Percentiles rank a stretch among this genome's conserved stretches.
Conservation (phyloP, 2,797 vertebrate genomes). For the Spinus olivaceus region DNA sequence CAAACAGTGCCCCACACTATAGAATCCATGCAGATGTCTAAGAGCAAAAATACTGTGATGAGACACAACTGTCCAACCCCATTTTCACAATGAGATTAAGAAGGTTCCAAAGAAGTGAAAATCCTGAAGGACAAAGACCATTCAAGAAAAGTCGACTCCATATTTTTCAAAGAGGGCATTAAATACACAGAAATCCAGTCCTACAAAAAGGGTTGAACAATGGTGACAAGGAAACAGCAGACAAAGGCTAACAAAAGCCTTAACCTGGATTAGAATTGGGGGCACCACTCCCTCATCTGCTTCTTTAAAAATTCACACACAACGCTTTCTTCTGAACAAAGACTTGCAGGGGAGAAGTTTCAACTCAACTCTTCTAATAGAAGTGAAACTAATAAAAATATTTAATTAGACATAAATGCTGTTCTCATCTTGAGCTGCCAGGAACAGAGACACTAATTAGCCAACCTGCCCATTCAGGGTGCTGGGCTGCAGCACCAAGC, state of each 20-base stretch:
- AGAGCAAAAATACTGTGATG: background rate
- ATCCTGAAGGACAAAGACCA: background rate
- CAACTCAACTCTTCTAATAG: background rate
- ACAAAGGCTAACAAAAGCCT: background rate
- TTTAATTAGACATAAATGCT: background rate
- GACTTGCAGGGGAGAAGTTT: background rate
- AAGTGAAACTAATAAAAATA: background rate
- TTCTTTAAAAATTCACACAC: background rate
- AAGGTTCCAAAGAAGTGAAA: background rate
- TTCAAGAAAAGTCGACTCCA: accelerated
- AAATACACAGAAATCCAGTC: background rate
- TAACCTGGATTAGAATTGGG: background rate
- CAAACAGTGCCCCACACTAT: background rate
- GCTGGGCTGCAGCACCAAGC: background rate
- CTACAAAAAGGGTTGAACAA: background rate
- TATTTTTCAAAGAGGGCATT: background rate
- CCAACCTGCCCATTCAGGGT: background rate
- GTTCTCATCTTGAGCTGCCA: background rate
- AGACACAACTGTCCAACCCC: background rate
- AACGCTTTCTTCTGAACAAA: background rate
- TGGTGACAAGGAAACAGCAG: background rate
- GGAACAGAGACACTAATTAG: background rate
- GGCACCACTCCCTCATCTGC: background rate
- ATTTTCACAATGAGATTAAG: background rate
- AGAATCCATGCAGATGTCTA: background rate